Percentiles rank a stretch among this genome's conserved stretches.
These are phyloP conservation scores for Varanus komodoensis DNA, from an alignment of 2,113 vertebrate genomes.

Conservation along the genomic window DNA sequence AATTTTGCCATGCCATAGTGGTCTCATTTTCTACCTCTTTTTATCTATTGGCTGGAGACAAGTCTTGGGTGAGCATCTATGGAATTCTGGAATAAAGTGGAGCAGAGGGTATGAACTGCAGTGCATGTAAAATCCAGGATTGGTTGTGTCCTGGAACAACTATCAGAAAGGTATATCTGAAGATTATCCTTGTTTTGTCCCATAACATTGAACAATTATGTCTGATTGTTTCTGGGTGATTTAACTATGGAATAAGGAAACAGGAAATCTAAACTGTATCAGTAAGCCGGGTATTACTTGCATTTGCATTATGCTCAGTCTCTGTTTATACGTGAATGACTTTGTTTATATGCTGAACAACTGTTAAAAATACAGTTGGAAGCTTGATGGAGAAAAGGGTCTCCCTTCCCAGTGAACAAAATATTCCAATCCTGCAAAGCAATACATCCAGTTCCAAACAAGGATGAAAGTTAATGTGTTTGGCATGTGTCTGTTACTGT, in stretches of 20 bases:
- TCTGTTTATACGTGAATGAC: constrained; percentile 61
- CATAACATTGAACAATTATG: neutral
- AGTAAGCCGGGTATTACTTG: constrained; percentile 47
- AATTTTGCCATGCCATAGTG: neutral
- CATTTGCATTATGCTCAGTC: constrained; percentile 38
- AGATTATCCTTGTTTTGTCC: neutral
- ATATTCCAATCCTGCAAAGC: constrained; percentile 2
- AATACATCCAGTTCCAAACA: neutral
- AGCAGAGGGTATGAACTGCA: neutral
- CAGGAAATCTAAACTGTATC: constrained; percentile 53
- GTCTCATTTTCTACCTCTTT: neutral
- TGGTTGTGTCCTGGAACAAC: neutral
- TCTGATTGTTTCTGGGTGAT: constrained; percentile 26
- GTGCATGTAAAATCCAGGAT: neutral
- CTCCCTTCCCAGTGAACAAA: constrained; percentile 6
- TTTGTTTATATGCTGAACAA: constrained; percentile 63
- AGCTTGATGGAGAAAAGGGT: neutral
- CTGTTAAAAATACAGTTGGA: constrained; percentile 49
- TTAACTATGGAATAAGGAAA: constrained; percentile 46
- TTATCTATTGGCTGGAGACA: neutral
- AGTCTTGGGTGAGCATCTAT: neutral
- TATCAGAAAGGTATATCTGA: neutral
- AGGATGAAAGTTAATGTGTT: neutral
- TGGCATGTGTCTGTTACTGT: neutral
- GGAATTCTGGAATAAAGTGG: neutral